phyloP scores from a whole-genome alignment of 2,113 vertebrate genomes.

The Ursus arctos region DNA sequence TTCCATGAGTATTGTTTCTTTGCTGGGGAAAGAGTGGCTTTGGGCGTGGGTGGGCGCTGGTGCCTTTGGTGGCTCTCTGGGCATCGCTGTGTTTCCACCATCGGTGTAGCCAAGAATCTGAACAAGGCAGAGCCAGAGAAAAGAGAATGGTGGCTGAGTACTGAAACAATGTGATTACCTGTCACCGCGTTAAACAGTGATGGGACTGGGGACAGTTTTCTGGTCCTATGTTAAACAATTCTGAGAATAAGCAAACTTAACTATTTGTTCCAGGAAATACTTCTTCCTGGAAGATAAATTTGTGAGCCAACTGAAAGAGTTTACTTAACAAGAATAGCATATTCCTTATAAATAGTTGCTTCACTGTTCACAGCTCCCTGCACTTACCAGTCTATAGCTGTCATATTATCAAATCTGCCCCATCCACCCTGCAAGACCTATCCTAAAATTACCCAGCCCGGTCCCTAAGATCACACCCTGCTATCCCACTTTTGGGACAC shows the following conservation, averaged over 20 bases:
- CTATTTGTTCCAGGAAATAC: slow-evolving; percentile 45
- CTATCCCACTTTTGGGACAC: background rate
- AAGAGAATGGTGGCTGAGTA: background rate
- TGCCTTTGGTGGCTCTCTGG: background rate
- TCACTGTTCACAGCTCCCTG: background rate
- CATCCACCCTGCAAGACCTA: background rate
- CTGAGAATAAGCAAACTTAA: slow-evolving; percentile 54
- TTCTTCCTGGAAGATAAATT: slow-evolving; percentile 59
- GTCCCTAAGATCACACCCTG: background rate
- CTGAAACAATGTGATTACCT: slow-evolving; percentile 43
- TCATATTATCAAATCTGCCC: background rate
- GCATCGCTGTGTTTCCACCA: slow-evolving; percentile 11
- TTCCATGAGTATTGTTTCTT: background rate
- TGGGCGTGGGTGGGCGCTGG: background rate
- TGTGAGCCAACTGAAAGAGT: slow-evolving; percentile 35
- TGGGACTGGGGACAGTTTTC: slow-evolving; percentile 23
- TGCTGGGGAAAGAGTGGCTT: background rate
- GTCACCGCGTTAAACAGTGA: background rate
- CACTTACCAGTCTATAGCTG: background rate
- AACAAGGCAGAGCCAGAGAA: background rate
- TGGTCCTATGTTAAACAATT: slow-evolving; percentile 47
- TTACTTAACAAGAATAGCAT: slow-evolving; percentile 27
- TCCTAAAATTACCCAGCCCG: background rate
- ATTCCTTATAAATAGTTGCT: background rate
- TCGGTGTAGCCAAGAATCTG: background rate